These are phyloP conservation scores for Meda fulgida DNA, from an alignment of 2,797 vertebrate species.

Conservation along the genomic window DNA sequence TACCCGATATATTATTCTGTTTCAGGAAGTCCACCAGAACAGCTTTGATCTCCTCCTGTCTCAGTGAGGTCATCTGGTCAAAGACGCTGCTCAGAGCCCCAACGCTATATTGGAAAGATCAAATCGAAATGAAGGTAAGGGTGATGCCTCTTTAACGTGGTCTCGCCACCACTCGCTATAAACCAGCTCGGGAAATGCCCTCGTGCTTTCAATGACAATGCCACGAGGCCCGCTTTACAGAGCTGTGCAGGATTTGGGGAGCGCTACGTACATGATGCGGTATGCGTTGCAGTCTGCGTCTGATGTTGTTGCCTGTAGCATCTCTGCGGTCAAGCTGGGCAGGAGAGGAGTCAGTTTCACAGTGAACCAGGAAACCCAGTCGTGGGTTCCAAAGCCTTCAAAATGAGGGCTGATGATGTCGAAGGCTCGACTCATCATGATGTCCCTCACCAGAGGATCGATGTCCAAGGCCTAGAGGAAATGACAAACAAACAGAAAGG, in stretches of 20 bases:
- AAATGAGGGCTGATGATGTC: neutral
- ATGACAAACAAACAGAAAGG: neutral
- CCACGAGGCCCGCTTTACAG: no score
- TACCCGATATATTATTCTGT: slow-evolving; percentile 16
- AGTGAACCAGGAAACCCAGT: slow-evolving; percentile 62
- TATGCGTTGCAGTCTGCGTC: no score
- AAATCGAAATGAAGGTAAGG: neutral
- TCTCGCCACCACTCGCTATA: no score
- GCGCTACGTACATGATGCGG: no score
- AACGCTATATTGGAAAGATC: slow-evolving; percentile 38
- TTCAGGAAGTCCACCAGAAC: slow-evolving; percentile 53
- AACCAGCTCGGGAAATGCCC: no score
- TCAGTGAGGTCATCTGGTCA: neutral
- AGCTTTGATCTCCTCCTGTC: slow-evolving; percentile 3
- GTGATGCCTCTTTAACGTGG: neutral
- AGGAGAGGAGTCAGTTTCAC: slow-evolving; percentile 54
- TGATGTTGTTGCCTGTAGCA: no score
- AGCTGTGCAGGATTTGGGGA: no score
- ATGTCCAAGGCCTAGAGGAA: neutral
- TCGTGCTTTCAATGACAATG: no score
- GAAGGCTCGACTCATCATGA: slow-evolving; percentile 52
- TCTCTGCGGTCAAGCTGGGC: slow-evolving; percentile 54
- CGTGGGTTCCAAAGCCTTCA: fast-evolving
- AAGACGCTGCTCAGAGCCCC: slow-evolving; percentile 48
- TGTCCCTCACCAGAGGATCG: slow-evolving; percentile 51